Evolutionary conservation across 2,888 invertebrate species (phyloP).

Genomic region (Coenonympha glycerion): DNA sequence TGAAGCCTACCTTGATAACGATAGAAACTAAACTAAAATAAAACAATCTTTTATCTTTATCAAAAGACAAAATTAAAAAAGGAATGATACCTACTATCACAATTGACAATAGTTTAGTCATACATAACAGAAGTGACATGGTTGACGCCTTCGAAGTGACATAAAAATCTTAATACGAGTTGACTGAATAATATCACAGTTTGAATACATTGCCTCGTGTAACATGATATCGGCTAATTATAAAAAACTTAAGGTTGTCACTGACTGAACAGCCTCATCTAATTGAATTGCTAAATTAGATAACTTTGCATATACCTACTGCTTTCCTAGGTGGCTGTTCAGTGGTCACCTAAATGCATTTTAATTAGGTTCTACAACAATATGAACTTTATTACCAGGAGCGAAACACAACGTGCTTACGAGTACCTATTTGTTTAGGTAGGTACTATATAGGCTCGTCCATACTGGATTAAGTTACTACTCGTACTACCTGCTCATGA

Average conservation of each 20-base stretch:
- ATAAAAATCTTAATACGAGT: neutral
- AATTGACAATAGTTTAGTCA: neutral
- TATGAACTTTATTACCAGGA: neutral
- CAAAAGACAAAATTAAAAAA: neutral
- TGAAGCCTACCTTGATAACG: too few relatives aligned
- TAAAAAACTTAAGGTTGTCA: neutral
- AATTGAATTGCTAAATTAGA: conserved; percentile 2
- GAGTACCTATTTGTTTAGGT: too few relatives aligned
- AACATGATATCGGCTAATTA: conserved; percentile 1
- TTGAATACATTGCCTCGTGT: too few relatives aligned
- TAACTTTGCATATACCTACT: neutral
- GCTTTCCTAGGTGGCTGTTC: neutral
- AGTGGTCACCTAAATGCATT: neutral
- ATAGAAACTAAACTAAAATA: neutral
- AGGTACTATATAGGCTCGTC: too few relatives aligned
- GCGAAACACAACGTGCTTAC: too few relatives aligned
- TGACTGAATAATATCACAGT: neutral
- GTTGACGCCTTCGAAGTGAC: conserved; percentile 1
- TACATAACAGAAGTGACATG: neutral
- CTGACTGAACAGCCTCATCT: neutral
- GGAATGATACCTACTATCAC: neutral
- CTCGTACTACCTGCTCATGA: too few relatives aligned
- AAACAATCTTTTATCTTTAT: neutral
- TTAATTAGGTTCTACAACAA: neutral
- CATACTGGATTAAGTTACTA: too few relatives aligned